Base-by-base conservation (phyloP, 2,888 invertebrate species). In the Chromoteleia sp. region DNA sequence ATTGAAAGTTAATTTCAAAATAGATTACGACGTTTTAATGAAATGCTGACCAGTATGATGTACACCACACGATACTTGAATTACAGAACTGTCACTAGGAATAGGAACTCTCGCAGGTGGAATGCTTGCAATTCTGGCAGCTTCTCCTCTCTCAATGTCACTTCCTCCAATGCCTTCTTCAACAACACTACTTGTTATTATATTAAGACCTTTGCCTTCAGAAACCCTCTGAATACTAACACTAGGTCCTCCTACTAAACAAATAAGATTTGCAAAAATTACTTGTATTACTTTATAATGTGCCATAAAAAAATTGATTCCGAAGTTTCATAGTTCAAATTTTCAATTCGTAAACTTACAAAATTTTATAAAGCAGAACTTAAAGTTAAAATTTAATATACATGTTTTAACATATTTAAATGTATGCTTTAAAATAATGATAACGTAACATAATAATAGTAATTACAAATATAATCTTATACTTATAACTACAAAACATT, bases 61-160 rank as follows among this genome's bases (percentile, higher is more conserved):
- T 48, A 98, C 93, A 0, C 98, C 98, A 89, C 97, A 97, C 0
- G 97, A 95, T 29, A 98, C 94, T 90, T 98, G 96, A 5, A 95
- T 93, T 21, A 97, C 95, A 6, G 96, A 95, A 85, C 95, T 95
- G 30, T 96, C 95, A 70, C 92, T 92, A 0, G 95, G 95, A 77
- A 96, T 91, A 43, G 93, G 93, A 17, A 96, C 93, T 87, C 94
- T 93, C 10, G 96, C 96, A 0, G 98, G 98, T 14, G 98, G 95
- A 83, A 98, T 92, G 75, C 96, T 96, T 45, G 94, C 94, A 59
- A 95, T 93, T 88, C 95, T 94, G 56, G 94, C 92, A 14, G 94
- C 93, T 39, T 94, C 93, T 10, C 95, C 95, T 63, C 94, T 92
- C 82, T 96, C 95, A 2, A 92, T 92, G 77, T 94, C 94, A 86